These are phyloP conservation scores for Lasioglossum calceatum DNA, from an alignment of 2,888 invertebrate species.

Conservation along the genomic window DNA sequence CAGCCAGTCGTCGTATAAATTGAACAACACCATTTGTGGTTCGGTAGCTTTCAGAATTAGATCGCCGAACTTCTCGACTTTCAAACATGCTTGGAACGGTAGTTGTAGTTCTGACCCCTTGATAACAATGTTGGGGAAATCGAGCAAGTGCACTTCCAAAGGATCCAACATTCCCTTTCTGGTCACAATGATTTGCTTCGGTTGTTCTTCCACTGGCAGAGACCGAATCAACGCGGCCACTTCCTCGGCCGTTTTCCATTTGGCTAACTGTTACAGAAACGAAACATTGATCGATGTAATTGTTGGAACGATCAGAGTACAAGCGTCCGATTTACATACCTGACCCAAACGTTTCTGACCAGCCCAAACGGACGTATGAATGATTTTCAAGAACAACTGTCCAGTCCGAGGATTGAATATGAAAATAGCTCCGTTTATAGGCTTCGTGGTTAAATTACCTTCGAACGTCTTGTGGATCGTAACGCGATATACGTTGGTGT, in stretches of 20 bases:
- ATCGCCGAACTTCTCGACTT: conserved; percentile 99
- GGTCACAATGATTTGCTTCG: conserved; percentile 99
- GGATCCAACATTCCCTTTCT: conserved; percentile 99
- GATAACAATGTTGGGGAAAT: conserved; percentile 99
- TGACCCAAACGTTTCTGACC: conserved; percentile 99
- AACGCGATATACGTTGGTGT: conserved; percentile 99
- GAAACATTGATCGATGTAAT: background rate
- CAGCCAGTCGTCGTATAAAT: conserved; percentile 99
- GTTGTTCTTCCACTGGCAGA: conserved; percentile 99
- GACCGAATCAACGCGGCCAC: conserved; percentile 99
- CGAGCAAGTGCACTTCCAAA: conserved; percentile 99
- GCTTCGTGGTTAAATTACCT: conserved; percentile 99
- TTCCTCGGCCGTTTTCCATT: conserved; percentile 99
- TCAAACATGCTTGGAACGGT: conserved; percentile 99
- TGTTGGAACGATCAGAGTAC: background rate
- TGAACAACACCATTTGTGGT: conserved; percentile 99
- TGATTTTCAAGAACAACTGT: conserved; percentile 99
- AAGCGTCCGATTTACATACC: conserved; percentile 14
- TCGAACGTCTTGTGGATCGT: conserved; percentile 99
- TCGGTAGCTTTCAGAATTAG: conserved; percentile 99
- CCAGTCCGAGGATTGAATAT: conserved; percentile 99
- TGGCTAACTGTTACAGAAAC: conserved; percentile 90
- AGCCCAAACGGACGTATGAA: conserved; percentile 99
- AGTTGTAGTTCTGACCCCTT: conserved; percentile 99
- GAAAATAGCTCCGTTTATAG: conserved; percentile 99